phyloP scores from a whole-genome alignment of 2,888 invertebrate genomes.

The Colletes collaris region DNA sequence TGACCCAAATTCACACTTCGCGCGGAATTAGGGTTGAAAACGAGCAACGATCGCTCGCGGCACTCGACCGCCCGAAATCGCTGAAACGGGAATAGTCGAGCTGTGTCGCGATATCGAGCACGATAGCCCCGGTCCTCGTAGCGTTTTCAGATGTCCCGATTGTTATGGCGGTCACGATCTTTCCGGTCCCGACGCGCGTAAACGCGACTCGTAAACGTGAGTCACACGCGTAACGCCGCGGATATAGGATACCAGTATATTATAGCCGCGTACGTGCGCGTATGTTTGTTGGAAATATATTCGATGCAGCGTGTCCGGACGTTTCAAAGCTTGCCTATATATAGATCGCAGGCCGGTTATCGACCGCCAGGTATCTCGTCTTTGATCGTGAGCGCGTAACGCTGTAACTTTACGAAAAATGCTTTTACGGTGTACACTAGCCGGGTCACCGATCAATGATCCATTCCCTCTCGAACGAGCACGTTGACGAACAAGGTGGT shows the following conservation, averaged over 20 bases:
- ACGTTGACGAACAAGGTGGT: constrained; percentile 25
- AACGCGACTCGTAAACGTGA: constrained; percentile 14
- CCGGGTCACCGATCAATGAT: constrained; percentile 45
- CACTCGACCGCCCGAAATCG: neutral
- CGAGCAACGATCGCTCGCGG: neutral
- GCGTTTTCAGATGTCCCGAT: constrained; percentile 28
- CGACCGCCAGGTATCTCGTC: constrained; percentile 63
- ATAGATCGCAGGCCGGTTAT: constrained; percentile 69
- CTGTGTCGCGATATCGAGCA: neutral
- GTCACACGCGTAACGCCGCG: constrained; percentile 26
- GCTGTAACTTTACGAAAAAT: constrained; percentile 47
- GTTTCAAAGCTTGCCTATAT: constrained; percentile 68
- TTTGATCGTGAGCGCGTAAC: constrained; percentile 63
- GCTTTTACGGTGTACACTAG: constrained; percentile 4
- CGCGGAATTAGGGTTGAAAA: too few species aligned
- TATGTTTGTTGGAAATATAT: constrained; percentile 64
- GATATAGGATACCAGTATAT: constrained; percentile 11
- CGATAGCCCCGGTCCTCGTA: constrained; percentile 16
- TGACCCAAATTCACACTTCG: too few species aligned
- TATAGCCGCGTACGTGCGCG: constrained; percentile 17
- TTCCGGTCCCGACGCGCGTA: constrained; percentile 31
- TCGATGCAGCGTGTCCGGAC: constrained; percentile 67
- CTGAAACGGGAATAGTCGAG: too few species aligned
- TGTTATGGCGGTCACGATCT: constrained; percentile 53
- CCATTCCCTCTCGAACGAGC: neutral